Evolutionary conservation across 2,113 vertebrate genomes (phyloP), one percentile per base, ranked within the genome.

Genomic region (Hemiscyllium ocellatum): DNA sequence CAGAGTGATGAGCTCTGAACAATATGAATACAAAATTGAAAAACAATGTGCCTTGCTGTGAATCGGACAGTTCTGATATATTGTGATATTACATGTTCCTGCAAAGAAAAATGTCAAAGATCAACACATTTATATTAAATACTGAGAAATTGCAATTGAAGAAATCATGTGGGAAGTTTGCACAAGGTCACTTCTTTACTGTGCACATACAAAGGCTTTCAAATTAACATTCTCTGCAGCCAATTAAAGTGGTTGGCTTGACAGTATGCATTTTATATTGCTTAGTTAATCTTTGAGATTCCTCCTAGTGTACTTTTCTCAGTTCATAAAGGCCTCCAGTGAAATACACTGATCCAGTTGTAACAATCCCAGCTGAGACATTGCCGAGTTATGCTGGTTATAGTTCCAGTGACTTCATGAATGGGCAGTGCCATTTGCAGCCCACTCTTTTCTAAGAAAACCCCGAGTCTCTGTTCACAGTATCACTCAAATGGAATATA

Each of bases 221-320:
- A 90, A 90, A 90, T 90, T 90, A 61, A 26, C 52, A 90, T 90
- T 61, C 52, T 90, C 29, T 61, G 87, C 52, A 33, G 50, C 33
- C 56, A 90, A 90, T 90, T 90, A 90, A 52, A 90, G 52, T 90
- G 26, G 52, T n/a, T 42, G 87, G 87, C 87, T 90, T 83, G 61
- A n/a, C 52, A 33, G 50, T 61, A 90, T 52, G 50, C 52, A 90
- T 61, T 90, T 61, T 90, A 52, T 90, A 33, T 90, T 90, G 87
- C 52, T 90, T 61, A 24, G 52, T 61, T 65, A 90, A 61, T 90
- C 86, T 56, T 29, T 61, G 52, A 61, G 87, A 61, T 61, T 90
- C 87, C 87, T 90, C 33, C 26, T 90, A 89, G 86, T 89, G 86
- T 89, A 90, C 26, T 90, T 90, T 90, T 89, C 50, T 89, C 86